A percentile compares a stretch with the other conserved stretches of the same genome.
Conservation (phyloP, 1,140 invertebrate species). For the Ostrea denselamellosa region DNA sequence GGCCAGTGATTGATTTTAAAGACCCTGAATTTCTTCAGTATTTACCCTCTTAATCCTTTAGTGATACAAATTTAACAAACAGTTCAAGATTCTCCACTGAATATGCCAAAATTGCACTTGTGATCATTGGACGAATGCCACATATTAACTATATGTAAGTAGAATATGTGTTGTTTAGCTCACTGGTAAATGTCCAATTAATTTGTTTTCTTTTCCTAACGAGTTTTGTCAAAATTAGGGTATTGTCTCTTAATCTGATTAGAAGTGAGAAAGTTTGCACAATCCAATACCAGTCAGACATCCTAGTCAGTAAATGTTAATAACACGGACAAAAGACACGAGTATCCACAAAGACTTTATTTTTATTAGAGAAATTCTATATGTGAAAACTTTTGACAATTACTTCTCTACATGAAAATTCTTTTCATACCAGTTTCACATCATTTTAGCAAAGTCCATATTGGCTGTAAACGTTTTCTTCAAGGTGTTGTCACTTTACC, state of each 20-base stretch:
- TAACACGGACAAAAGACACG: too few species aligned
- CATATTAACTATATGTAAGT: neutral
- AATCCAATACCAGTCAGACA: too few species aligned
- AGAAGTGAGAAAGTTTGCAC: too few species aligned
- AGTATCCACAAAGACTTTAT: too few species aligned
- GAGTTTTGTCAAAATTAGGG: too few species aligned
- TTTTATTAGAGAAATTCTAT: too few species aligned
- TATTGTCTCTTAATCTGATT: too few species aligned
- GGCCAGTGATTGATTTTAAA: neutral
- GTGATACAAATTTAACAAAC: constrained; percentile 3
- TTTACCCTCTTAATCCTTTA: neutral
- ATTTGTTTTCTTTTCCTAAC: neutral
- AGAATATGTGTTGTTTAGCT: neutral
- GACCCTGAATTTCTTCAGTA: neutral
- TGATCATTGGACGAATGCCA: neutral
- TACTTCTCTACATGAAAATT: neutral
- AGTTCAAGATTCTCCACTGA: neutral
- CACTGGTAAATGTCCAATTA: neutral
- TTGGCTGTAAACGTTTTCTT: neutral
- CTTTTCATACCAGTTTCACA: neutral
- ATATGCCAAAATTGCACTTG: neutral
- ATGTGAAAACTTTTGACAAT: neutral
- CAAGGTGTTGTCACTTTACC: neutral
- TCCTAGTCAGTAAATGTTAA: too few species aligned
- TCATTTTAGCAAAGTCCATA: neutral